Conservation (phyloP, 92 coral and sea anemone species). For the Muricea muricata region DNA sequence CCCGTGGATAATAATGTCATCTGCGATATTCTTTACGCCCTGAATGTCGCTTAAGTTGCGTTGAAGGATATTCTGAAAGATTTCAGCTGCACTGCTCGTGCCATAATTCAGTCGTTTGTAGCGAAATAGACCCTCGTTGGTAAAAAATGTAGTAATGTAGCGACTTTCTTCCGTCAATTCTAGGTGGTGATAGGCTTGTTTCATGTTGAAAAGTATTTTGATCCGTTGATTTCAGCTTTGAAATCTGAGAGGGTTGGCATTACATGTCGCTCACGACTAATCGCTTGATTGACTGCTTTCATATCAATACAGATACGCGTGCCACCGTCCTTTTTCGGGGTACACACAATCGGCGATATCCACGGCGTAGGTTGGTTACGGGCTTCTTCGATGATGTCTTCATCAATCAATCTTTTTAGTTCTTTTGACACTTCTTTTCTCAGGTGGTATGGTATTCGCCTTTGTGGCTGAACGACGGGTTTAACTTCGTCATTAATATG, state of each 20-base stretch:
- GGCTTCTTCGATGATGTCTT: no score
- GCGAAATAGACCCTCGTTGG: constrained; percentile 4
- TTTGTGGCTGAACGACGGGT: no score
- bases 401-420: no score
- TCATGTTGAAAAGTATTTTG: background rate
- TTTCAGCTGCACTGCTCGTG: no score
- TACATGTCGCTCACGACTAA: background rate
- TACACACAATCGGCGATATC: no score
- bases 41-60: constrained; percentile 31
- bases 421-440: no score
- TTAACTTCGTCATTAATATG: background rate
- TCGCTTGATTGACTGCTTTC: background rate
- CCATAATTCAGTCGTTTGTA: constrained; percentile 50
- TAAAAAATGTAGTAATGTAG: constrained; percentile 39
- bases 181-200: no score
- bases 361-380: no score
- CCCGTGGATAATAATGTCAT: constrained; percentile 38
- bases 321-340: no score
- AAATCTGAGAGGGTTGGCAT: background rate
- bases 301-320: no score
- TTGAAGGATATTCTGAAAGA: constrained; percentile 41
- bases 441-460: background rate
- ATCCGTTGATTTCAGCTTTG: background rate
- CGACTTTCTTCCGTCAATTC: background rate
- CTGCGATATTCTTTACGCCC: constrained; percentile 47